Evolutionary conservation across 2,113 vertebrate species (phyloP), one percentile per base, ranked within the genome.

Genomic region (Menidia beryllina): DNA sequence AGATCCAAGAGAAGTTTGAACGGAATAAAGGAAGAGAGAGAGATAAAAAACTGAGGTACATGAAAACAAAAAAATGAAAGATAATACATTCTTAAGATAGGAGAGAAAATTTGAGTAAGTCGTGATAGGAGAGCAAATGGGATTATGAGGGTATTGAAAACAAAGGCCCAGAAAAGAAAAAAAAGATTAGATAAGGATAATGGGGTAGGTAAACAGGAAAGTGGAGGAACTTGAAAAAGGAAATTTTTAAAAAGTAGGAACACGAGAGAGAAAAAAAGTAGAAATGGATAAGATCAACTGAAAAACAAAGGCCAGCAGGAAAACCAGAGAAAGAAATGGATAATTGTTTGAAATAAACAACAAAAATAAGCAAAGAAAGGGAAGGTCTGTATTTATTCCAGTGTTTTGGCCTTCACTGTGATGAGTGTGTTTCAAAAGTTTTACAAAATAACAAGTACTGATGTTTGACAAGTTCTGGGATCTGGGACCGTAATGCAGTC

Each of bases 391-490:
- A 7, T 7, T 7, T 65, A 39, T 34, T 59, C 26, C 23, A 13
- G 5, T 47, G 17, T 26, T 64, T 43, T 26, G 14, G 7, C 20
- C 5, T 38, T 26, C 17, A 45, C 15, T 30, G 10, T 39, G 6
- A 3, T 4, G 9, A 9, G 38, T 69, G 2, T 15, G 17, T 39
- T 41, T 49, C 55, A 20, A 36, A 20, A 63, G 20, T 11, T 3
- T 57, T 52, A 13, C 17, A 3, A 48, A 36, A 49, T 19, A 21
- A 10, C 4, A 24, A 54, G 34, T 48, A 12, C 39, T 20, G 65
- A 63, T 41, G 60, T 75, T 38, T 71, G 54, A 45, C 52, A 41
- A 0, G 36, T 69, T 27, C n/a, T 14, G 26, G 41, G 36, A 21
- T 73, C 48, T 51, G 61, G 68, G 13, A 34, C 24, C 15, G 14